These are phyloP conservation scores for Drosophila rellima DNA, from an alignment of 2,888 invertebrate species.

Conservation along the genomic window DNA sequence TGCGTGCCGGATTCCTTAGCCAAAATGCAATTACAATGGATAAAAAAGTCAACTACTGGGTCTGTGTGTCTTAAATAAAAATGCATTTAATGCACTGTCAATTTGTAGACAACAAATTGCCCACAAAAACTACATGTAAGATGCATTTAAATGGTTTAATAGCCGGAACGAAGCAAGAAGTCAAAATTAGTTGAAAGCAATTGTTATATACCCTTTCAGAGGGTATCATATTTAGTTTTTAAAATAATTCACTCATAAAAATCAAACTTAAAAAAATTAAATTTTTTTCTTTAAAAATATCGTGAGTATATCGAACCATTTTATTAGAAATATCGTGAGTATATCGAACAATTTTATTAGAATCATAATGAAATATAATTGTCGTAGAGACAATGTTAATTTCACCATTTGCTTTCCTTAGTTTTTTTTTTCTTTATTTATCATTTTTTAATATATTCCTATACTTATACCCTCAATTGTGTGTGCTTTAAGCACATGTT, in stretches of 20 bases:
- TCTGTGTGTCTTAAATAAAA: conserved; percentile 54
- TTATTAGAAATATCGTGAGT: too few species aligned
- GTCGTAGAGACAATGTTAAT: not conserved
- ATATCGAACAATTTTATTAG: too few species aligned
- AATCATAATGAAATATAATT: not conserved
- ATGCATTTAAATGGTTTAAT: conserved; percentile 61
- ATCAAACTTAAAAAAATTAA: too few species aligned
- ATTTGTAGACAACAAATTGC: conserved; percentile 50
- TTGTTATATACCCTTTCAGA: conserved; percentile 5
- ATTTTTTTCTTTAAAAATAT: too few species aligned
- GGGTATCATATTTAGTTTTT: not conserved
- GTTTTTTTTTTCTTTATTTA: too few species aligned
- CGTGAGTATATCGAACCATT: too few species aligned
- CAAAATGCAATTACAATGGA: conserved; percentile 28
- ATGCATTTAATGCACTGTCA: conserved; percentile 45
- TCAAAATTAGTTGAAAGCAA: conserved; percentile 3
- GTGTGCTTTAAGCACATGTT: conserved; percentile 5
- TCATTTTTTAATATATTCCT: conserved; percentile 3
- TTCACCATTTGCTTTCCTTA: too few species aligned
- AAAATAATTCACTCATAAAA: not conserved
- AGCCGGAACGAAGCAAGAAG: conserved; percentile 58
- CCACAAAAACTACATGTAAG: conserved; percentile 15
- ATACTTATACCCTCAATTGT: conserved; percentile 11
- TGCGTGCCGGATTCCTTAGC: conserved; percentile 41
- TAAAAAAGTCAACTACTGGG: conserved; percentile 34